These are phyloP conservation scores for Halcyon chelicuti DNA, from an alignment of 2,797 vertebrate genomes.

Conservation along the genomic window DNA sequence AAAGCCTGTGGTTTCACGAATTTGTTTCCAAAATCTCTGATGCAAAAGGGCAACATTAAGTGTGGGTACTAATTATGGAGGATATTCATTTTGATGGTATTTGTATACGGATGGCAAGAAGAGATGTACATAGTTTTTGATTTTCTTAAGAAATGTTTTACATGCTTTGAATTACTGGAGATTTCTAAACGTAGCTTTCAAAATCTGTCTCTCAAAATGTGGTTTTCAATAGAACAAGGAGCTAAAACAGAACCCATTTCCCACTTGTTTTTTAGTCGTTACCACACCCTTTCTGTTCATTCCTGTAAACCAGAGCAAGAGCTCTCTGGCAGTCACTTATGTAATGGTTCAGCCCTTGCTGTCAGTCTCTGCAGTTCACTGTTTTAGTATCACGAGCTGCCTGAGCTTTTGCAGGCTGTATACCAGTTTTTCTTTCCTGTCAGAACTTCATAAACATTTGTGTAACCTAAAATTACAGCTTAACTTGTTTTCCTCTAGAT, in stretches of 20 bases:
- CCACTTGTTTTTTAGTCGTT: constrained; percentile 38
- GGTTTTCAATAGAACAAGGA: constrained; percentile 42
- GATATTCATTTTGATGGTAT: not conserved
- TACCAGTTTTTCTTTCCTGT: constrained; percentile 23
- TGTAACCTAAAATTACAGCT: constrained; percentile 27
- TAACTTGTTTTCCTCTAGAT: constrained; percentile 21
- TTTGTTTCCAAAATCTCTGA: not conserved
- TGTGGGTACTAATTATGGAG: not conserved
- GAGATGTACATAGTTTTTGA: not conserved
- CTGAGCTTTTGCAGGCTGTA: constrained; percentile 18
- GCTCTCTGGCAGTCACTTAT: constrained; percentile 1
- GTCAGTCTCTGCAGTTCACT: constrained; percentile 10
- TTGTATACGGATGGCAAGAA: not conserved
- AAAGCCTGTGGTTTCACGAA: not conserved
- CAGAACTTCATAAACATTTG: constrained; percentile 51
- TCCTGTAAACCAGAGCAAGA: constrained; percentile 47
- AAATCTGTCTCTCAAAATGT: constrained; percentile 16
- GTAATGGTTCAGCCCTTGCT: constrained; percentile 15
- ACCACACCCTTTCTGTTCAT: constrained; percentile 61
- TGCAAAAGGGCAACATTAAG: not conserved
- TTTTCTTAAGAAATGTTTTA: constrained; percentile 4
- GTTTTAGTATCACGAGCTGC: not conserved
- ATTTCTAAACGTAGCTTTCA: constrained; percentile 16
- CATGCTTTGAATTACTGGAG: not conserved
- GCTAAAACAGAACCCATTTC: constrained; percentile 7